A percentile compares a stretch with the other conserved stretches of the same genome.
These are phyloP conservation scores for Agriopis leucophaearia DNA, from an alignment of 2,888 invertebrate species.

Conservation along the genomic window DNA sequence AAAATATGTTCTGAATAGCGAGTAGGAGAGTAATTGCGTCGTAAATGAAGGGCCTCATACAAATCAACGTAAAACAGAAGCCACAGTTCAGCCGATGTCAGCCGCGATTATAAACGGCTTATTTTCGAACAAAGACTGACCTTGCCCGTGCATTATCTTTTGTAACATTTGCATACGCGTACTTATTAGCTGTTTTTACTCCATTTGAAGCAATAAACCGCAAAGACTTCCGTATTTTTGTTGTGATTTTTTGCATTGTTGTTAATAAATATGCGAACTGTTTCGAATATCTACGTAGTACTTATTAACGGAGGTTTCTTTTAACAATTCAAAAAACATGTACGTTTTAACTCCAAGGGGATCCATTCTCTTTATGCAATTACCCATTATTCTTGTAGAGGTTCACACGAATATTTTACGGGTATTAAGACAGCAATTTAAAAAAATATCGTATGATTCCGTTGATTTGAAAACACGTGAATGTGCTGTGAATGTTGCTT, in stretches of 20 bases:
- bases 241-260: slow-evolving; percentile 70
- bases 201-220: slow-evolving; percentile 64
- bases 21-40: slow-evolving; percentile 29
- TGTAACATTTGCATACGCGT: slow-evolving; percentile 52
- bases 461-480: too few relatives aligned
- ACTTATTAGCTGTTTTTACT: slow-evolving; percentile 52
- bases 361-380: slow-evolving; percentile 40
- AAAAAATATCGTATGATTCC: slow-evolving; percentile 5
- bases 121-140: slow-evolving; percentile 46
- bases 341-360: slow-evolving; percentile 35
- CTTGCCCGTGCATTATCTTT: slow-evolving; percentile 51
- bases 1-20: slow-evolving; percentile 30
- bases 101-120: slow-evolving; percentile 31
- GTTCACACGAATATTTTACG: slow-evolving; percentile 45
- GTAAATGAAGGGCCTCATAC: slow-evolving; percentile 29
- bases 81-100: slow-evolving; percentile 26
- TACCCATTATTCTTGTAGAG: slow-evolving; percentile 41
- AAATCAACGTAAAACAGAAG: slow-evolving; percentile 27
- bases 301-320: slow-evolving; percentile 36
- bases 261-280: slow-evolving; percentile 41
- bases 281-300: slow-evolving; percentile 39
- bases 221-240: slow-evolving; percentile 70
- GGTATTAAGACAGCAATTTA: slow-evolving; percentile 22
- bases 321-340: slow-evolving; percentile 20
- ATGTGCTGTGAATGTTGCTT: too few relatives aligned